These are phyloP conservation scores for Sebastes trivittatus DNA, from an alignment of 2,797 vertebrate species.

Conservation along the genomic window DNA sequence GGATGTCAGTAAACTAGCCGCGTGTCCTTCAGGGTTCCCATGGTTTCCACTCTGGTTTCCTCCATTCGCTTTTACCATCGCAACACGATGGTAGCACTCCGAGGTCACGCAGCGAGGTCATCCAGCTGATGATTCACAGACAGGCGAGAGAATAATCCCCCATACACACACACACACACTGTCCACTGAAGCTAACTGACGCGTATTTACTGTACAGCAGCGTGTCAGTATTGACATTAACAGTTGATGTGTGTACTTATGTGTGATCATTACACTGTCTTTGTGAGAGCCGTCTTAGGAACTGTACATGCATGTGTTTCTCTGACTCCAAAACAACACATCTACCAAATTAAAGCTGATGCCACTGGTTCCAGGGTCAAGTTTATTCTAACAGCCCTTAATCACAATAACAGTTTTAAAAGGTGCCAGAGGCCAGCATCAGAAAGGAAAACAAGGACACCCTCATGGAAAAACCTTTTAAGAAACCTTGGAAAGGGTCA, in stretches of 20 bases:
- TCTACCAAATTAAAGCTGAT: not conserved
- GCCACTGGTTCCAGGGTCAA: not conserved
- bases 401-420: conserved; percentile 12
- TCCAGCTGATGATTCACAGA: conserved; percentile 64
- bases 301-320: not conserved
- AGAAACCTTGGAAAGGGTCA: conserved; percentile 3
- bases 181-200: not conserved
- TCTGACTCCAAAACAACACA: not conserved
- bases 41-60: conserved; percentile 73
- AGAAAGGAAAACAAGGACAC: conserved; percentile 7
- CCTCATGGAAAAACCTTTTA: conserved; percentile 24
- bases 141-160: conserved; percentile 6
- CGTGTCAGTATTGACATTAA: not conserved
- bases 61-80: conserved; percentile 60
- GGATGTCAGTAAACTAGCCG: conserved; percentile 73
- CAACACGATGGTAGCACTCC: conserved; percentile 36
- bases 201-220: not conserved
- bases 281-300: not conserved
- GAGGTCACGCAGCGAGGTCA: conserved; percentile 52
- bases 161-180: not conserved
- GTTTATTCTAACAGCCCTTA: conserved; percentile 15
- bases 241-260: not conserved
- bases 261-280: not conserved
- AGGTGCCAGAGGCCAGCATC: not conserved
- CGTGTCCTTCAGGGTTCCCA: conserved; percentile 63